Conservation (phyloP, 2,113 vertebrate genomes). For the Pachyramphus minor region DNA sequence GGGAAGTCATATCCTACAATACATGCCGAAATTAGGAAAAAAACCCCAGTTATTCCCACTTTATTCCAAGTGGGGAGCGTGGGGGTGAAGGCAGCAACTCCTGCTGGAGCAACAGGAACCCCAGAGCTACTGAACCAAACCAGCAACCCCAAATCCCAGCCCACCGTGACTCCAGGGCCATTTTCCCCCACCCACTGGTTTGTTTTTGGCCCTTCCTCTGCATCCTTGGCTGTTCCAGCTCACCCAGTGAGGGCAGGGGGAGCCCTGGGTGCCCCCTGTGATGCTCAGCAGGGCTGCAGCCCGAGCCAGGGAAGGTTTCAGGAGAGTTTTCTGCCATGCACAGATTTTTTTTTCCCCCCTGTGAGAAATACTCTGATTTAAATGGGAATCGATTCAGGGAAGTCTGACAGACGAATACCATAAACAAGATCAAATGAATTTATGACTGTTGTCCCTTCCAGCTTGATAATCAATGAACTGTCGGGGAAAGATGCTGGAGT, state of each 20-base stretch:
- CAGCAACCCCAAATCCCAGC: not conserved
- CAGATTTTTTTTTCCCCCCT: too few relatives aligned
- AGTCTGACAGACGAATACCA: not conserved
- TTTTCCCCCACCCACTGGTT: accelerated
- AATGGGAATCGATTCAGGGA: not conserved
- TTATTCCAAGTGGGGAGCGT: not conserved
- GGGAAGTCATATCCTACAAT: not conserved
- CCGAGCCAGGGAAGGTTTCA: accelerated
- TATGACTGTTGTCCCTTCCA: constrained; percentile 11
- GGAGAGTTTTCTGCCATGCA: not conserved
- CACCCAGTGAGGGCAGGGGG: not conserved
- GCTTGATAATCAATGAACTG: constrained; percentile 13
- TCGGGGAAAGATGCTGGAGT: not conserved
- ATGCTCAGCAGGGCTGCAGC: not conserved
- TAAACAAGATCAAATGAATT: constrained; percentile 29
- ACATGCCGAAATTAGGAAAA: not conserved
- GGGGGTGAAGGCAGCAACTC: not conserved
- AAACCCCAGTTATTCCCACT: not conserved
- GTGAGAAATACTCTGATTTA: not conserved
- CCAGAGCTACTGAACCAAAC: not conserved
- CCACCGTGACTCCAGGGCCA: accelerated
- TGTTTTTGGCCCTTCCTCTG: not conserved
- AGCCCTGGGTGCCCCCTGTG: not conserved
- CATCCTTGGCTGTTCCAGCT: not conserved
- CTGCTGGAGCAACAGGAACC: not conserved